Percentiles rank a stretch among this genome's conserved stretches.
phyloP scores from a whole-genome alignment of 2,113 vertebrate species.

The Pangasianodon gigas region DNA sequence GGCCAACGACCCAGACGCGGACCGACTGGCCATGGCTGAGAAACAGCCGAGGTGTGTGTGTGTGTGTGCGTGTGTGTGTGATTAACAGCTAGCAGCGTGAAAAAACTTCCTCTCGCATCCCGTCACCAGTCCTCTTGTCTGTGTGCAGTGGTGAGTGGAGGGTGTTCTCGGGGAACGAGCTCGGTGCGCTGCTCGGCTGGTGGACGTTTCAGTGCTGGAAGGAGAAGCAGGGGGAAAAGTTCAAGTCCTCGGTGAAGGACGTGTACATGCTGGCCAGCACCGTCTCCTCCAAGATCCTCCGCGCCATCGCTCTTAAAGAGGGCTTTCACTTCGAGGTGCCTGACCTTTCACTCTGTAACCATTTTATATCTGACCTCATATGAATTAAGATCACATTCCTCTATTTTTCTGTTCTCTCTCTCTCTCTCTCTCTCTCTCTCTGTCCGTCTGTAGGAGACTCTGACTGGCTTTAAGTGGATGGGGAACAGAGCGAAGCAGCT shows the following conservation, averaged over 20 bases:
- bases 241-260: slow-evolving; percentile 75
- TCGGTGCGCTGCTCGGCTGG: slow-evolving; percentile 93
- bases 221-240: slow-evolving; percentile 70
- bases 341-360: not conserved
- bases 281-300: slow-evolving; percentile 95
- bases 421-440: not conserved
- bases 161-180: slow-evolving; percentile 92
- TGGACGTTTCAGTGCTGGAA: slow-evolving; percentile 95
- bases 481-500: slow-evolving; percentile 91
- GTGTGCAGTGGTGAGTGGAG: slow-evolving; percentile 85
- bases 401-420: not conserved
- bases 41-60: slow-evolving; percentile 77
- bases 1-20: slow-evolving; percentile 96
- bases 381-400: not conserved
- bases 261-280: slow-evolving; percentile 95
- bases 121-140: not conserved
- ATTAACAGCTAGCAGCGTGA: not conserved
- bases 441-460: slow-evolving; percentile 81
- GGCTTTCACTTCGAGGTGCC: slow-evolving; percentile 95
- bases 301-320: slow-evolving; percentile 92
- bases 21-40: slow-evolving; percentile 92
- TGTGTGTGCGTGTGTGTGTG: not conserved
- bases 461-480: slow-evolving; percentile 99
- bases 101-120: not conserved
- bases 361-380: not conserved